Conservation (phyloP, 2,797 vertebrate species). For the Poecilia gillii region DNA sequence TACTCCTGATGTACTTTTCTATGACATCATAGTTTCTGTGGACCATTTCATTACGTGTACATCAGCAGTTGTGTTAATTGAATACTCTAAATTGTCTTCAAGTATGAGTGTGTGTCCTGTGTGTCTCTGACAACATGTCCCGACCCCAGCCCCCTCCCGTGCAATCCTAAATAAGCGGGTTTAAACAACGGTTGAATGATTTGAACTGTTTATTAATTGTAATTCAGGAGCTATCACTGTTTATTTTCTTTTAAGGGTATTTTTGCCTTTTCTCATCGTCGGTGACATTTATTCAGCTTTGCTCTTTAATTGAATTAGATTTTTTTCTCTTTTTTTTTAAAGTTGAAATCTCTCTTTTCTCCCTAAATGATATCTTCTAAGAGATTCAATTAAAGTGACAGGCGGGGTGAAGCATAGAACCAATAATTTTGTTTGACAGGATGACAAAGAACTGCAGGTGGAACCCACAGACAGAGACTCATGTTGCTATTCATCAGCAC, state of each 20-base stretch:
- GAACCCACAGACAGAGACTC: constrained; percentile 14
- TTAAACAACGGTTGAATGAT: background rate
- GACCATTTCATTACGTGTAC: background rate
- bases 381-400: constrained; percentile 51
- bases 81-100: background rate
- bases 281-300: constrained; percentile 50
- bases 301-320: constrained; percentile 26
- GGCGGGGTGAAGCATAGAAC: constrained; percentile 36
- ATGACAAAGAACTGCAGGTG: constrained; percentile 53
- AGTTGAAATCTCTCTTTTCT: constrained; percentile 46
- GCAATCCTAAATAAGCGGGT: background rate
- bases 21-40: background rate
- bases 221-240: background rate
- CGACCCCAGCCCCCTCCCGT: background rate
- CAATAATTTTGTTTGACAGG: constrained; percentile 50
- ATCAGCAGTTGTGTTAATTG: too few species aligned
- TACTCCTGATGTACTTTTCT: background rate
- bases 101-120: background rate
- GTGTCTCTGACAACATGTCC: background rate
- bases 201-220: background rate
- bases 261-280: constrained; percentile 50
- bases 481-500: constrained; percentile 31
- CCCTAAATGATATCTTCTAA: constrained; percentile 57
- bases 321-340: constrained; percentile 22
- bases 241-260: constrained; percentile 25